Base-by-base conservation (phyloP, 2,113 vertebrate genomes). In the Cinclus mexicanus region DNA sequence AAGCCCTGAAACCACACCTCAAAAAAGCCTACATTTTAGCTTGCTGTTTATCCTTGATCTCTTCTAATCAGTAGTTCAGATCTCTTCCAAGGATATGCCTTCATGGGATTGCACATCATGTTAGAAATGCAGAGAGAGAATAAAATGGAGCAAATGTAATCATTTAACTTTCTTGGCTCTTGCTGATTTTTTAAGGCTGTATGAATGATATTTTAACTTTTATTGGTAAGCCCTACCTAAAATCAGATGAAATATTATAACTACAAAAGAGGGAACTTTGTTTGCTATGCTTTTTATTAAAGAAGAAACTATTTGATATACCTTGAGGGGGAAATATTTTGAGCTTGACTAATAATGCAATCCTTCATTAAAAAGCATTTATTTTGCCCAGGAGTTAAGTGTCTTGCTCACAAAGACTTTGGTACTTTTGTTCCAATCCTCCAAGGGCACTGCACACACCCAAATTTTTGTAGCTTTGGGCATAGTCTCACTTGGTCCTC, bases 391-490 rank as follows among this genome's bases (percentile, higher is more conserved):
- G 47, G 12, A 89, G 39, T 41, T 61, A 22, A 64, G 25, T 76
- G 15, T 44, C 22, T 9, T 57, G 7, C 25, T 65, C 14, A 52
- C 11, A 20, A 57, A 69, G 18, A 47, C 7, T 28, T 55, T 25
- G 22, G 31, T 68, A 18, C 3, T 46, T 49, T 19, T 0, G 0
- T 61, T 80, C 6, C 20, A 15, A 26, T 74, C 31, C 12, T 65
- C 23, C 33, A 74, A 53, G 17, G 31, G 6, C 23, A n/a, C 14
- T 70, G 23, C 7, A 70, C 18, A n/a, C 21, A 18, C 35, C 1
- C 42, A 61, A 5, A 61, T 44, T 72, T 33, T 77, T 78, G 21
- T 33, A 60, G 15, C 13, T 65, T 61, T 76, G 23, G 18, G n/a
- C 10, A 12, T 21, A 94, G 9, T 35, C 50, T 81, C 25, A 29